phyloP scores from a whole-genome alignment of 2,888 invertebrate genomes.

The Drosophila engyochracea region DNA sequence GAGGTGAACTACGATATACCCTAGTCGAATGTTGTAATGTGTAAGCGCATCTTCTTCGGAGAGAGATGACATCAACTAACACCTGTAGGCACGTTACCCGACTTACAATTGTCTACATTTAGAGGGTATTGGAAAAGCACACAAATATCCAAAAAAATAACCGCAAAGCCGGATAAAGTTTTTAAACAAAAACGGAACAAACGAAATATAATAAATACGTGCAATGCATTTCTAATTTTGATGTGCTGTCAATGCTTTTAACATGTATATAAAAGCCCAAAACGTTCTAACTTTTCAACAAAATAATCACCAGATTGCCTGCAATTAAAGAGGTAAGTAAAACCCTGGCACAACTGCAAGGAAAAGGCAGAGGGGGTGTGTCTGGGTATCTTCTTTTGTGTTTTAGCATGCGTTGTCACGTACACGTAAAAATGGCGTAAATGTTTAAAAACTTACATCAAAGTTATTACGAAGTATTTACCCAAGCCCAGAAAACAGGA shows the following conservation, averaged over 20 bases:
- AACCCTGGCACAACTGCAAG: conserved; percentile 18
- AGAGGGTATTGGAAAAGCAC: conserved; percentile 27
- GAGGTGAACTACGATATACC: neutral
- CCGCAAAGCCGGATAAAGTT: conserved; percentile 49
- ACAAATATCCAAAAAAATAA: conserved; percentile 26
- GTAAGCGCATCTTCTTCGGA: neutral
- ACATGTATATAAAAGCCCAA: conserved; percentile 38
- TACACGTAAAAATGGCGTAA: conserved; percentile 73
- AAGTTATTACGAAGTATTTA: conserved; percentile 76
- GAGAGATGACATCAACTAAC: neutral
- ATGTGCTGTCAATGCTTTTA: conserved; percentile 47
- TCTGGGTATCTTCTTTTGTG: conserved; percentile 27
- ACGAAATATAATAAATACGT: conserved; percentile 77
- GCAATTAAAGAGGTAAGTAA: conserved; percentile 70
- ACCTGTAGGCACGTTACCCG: neutral
- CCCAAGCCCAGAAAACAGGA: conserved; percentile 22
- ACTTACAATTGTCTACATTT: neutral
- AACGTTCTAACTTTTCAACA: conserved; percentile 56
- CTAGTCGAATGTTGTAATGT: neutral
- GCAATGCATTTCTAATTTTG: conserved; percentile 68
- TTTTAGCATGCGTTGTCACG: conserved; percentile 77
- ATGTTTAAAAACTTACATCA: conserved; percentile 79
- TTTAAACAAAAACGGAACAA: conserved; percentile 62
- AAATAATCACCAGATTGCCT: conserved; percentile 71
- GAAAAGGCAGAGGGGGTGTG: neutral